Percentiles rank a stretch among this genome's conserved stretches.
Conservation (phyloP, 2,888 invertebrate genomes). For the Temnothorax ravouxi region DNA sequence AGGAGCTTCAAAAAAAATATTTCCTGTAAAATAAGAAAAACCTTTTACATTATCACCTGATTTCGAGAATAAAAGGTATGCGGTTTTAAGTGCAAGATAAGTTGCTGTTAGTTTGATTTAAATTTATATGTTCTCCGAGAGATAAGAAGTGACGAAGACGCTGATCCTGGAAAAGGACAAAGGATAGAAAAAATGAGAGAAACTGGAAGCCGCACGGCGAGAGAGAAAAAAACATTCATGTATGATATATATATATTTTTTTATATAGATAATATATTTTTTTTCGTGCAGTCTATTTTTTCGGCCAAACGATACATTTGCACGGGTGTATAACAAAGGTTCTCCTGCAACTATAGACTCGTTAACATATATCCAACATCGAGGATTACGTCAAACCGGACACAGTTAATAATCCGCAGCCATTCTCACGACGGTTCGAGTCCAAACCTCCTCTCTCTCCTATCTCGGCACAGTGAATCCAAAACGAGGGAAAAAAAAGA, state of each 20-base stretch:
- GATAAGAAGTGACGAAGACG: not conserved
- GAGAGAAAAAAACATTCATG: no score
- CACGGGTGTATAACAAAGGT: constrained; percentile 80
- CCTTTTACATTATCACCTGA: not conserved
- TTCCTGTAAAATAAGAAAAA: not conserved
- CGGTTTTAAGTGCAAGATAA: not conserved
- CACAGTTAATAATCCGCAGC: constrained; percentile 65
- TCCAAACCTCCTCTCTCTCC: constrained; percentile 40
- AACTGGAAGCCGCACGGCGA: not conserved
- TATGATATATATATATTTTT: constrained; percentile 64
- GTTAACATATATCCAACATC: constrained; percentile 81
- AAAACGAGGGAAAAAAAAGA: not conserved
- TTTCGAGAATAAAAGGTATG: not conserved
- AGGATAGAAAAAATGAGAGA: not conserved
- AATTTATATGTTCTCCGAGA: not conserved
- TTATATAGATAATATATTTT: constrained; percentile 77
- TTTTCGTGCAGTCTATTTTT: constrained; percentile 84
- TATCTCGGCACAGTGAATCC: not conserved
- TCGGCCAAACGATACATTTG: constrained; percentile 80
- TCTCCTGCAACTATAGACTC: constrained; percentile 77
- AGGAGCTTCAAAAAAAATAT: not conserved
- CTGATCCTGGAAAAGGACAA: not conserved
- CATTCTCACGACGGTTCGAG: constrained; percentile 61
- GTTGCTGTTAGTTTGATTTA: not conserved
- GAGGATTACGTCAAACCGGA: constrained; percentile 78